A percentile compares a stretch with the other conserved stretches of the same genome.
Evolutionary conservation across 2,888 invertebrate genomes (phyloP).

Genomic region (Podotricha telesiphe): DNA sequence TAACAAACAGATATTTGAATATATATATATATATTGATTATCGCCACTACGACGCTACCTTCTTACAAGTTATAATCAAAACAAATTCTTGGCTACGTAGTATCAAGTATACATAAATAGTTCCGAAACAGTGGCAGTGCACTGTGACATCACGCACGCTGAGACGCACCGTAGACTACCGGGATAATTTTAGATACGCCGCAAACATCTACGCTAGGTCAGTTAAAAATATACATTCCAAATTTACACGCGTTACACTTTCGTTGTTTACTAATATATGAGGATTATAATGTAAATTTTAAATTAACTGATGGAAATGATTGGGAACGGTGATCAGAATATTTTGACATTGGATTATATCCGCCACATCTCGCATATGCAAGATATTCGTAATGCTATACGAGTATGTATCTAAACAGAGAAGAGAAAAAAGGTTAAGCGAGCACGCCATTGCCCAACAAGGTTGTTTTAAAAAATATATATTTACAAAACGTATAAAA

Average conservation of each 20-base stretch:
- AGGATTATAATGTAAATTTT: neutral
- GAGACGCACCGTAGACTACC: slow-evolving; percentile 62
- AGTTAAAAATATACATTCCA: slow-evolving; percentile 42
- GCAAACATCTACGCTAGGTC: slow-evolving; percentile 47
- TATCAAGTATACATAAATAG: slow-evolving; percentile 3
- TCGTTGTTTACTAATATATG: neutral
- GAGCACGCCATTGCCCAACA: no score
- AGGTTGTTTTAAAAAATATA: no score
- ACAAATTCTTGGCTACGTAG: slow-evolving; percentile 5
- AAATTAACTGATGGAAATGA: neutral
- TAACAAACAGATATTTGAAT: no score
- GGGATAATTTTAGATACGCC: slow-evolving; percentile 59
- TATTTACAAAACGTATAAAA: no score
- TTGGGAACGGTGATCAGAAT: neutral
- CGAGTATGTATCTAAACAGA: no score
- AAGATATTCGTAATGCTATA: no score
- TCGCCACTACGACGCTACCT: neutral
- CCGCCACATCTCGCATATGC: no score
- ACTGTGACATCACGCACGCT: slow-evolving; percentile 46
- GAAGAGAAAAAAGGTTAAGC: no score
- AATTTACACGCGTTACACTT: slow-evolving; percentile 19
- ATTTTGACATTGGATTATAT: neutral
- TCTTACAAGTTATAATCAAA: neutral
- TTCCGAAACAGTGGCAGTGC: slow-evolving; percentile 39
- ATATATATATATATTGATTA: no score